These are phyloP conservation scores for Casuarius casuarius DNA, from an alignment of 2,113 vertebrate species.

Conservation along the genomic window DNA sequence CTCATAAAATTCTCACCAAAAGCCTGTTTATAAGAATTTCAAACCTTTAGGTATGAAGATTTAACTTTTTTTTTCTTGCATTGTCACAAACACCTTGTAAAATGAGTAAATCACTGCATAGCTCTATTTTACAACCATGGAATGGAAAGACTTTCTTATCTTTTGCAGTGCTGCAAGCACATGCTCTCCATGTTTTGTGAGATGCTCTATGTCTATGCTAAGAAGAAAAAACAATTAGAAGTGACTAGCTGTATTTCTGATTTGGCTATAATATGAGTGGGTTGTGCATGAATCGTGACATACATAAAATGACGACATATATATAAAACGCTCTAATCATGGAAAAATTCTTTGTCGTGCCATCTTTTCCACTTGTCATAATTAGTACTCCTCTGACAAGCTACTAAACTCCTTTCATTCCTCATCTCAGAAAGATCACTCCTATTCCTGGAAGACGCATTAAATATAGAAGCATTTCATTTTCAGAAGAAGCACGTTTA, in stretches of 20 bases:
- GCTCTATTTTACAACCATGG: not conserved
- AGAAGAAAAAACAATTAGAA: not conserved
- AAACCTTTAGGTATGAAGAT: not conserved
- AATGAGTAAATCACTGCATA: not conserved
- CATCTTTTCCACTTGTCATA: not conserved
- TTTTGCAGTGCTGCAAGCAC: not conserved
- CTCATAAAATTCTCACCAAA: not conserved
- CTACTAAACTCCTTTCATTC: slow-evolving; percentile 37
- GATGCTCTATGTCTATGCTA: not conserved
- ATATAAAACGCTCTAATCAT: not conserved
- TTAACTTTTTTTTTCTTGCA: not conserved
- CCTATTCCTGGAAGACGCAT: slow-evolving; percentile 46
- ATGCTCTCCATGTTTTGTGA: not conserved
- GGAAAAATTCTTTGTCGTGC: not conserved
- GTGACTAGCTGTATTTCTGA: not conserved
- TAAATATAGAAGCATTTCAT: slow-evolving; percentile 58
- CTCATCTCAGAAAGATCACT: slow-evolving; percentile 8
- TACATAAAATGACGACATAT: not conserved
- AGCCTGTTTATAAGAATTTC: not conserved
- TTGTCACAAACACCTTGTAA: not conserved
- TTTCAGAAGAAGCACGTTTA: slow-evolving; percentile 32
- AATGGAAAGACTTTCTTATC: not conserved
- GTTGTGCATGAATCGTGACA: not conserved
- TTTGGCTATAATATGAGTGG: not conserved
- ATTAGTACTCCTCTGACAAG: not conserved